Evolutionary conservation across 2,797 vertebrate species (phyloP).

Genomic region (Hydrolagus colliei): DNA sequence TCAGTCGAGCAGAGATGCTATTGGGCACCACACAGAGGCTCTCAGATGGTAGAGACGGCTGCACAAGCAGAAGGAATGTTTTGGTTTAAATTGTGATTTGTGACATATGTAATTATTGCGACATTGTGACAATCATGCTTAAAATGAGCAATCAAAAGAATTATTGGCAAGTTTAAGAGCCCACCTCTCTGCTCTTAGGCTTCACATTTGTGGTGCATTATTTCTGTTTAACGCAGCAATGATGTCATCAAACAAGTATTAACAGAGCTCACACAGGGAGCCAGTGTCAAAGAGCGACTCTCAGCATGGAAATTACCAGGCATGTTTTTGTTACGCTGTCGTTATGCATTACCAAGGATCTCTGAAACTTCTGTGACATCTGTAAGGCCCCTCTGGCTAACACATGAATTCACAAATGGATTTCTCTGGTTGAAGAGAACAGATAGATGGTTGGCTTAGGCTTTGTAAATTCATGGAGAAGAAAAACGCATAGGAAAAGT

Average conservation of each 20-base stretch:
- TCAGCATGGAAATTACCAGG: not conserved
- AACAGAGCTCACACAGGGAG: not conserved
- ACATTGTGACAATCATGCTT: not conserved
- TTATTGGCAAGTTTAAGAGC: not conserved
- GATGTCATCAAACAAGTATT: not conserved
- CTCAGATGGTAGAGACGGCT: not conserved
- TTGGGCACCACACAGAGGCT: not conserved
- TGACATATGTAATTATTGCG: not conserved
- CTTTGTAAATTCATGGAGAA: not conserved
- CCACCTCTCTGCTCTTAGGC: not conserved
- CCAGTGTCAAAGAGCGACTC: not conserved
- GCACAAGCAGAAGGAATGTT: not conserved
- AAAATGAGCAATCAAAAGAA: not conserved
- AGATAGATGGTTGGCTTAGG: not conserved
- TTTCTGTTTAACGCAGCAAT: not conserved
- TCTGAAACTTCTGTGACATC: not conserved
- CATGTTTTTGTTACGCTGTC: not conserved
- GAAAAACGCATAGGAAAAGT: not conserved
- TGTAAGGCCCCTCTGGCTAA: not conserved
- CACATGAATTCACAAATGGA: not conserved
- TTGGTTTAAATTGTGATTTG: not conserved
- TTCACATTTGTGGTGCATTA: not conserved
- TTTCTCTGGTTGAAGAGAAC: not conserved
- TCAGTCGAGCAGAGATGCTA: not conserved
- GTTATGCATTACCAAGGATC: not conserved